A percentile compares a stretch with the other conserved stretches of the same genome.
Evolutionary conservation across 1,140 invertebrate species (phyloP).

Genomic region (Drosophila rufa): DNA sequence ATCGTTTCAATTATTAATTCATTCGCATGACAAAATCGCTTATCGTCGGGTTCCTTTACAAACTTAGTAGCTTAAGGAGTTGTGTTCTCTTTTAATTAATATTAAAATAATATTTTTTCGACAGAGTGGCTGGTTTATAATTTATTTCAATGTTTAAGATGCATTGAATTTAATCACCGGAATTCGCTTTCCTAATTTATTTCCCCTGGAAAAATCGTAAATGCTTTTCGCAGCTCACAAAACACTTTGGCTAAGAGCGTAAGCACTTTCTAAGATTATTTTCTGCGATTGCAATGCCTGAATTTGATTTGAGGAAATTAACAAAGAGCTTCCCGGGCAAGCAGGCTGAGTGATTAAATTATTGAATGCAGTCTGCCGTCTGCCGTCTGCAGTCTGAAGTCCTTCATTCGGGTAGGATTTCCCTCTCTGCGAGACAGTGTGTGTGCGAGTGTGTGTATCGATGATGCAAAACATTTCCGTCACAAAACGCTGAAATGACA

Average conservation of each 20-base stretch:
- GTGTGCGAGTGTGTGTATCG: constrained; percentile 55
- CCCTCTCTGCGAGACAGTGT: not conserved
- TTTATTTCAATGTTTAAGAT: no score
- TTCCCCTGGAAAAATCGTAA: constrained; percentile 5
- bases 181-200: constrained; percentile 13
- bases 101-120: no score
- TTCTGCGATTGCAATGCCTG: constrained; percentile 13
- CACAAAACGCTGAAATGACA: constrained; percentile 78
- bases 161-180: constrained; percentile 1
- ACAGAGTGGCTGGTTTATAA: no score
- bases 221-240: not conserved
- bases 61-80: no score
- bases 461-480: constrained; percentile 80
- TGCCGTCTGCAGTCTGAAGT: not conserved
- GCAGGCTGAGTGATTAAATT: constrained; percentile 70
- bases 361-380: constrained; percentile 42
- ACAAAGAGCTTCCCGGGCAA: constrained; percentile 14
- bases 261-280: constrained; percentile 74
- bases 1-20: constrained; percentile 41
- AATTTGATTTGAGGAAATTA: constrained; percentile 35
- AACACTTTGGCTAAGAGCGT: constrained; percentile 21
- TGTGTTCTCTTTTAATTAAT: no score
- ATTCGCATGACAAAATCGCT: constrained; percentile 1
- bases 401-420: constrained; percentile 12
- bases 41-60: no score